Evolutionary conservation across 1,140 invertebrate genomes (phyloP).

Genomic region (Arion vulgaris): DNA sequence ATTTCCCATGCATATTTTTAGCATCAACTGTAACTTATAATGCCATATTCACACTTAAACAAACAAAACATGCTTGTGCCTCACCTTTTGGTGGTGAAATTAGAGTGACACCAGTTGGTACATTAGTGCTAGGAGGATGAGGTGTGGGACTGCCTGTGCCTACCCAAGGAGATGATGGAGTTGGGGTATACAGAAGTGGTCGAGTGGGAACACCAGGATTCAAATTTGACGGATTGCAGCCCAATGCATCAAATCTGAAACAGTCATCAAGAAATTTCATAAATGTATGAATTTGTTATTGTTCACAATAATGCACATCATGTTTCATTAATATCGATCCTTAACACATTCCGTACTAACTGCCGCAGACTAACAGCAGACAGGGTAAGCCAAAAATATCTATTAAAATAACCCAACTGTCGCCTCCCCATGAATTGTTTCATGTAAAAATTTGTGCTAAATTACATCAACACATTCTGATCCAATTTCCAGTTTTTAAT

Average conservation of each 20-base stretch:
- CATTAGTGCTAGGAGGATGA: background rate
- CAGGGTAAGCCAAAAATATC: no score
- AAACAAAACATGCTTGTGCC: background rate
- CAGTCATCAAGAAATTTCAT: no score
- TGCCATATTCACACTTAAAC: no score
- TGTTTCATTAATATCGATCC: no score
- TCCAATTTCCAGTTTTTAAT: no score
- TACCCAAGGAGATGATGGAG: constrained; percentile 20
- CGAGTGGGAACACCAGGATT: background rate
- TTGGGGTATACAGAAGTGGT: background rate
- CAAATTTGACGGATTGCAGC: background rate
- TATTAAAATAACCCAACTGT: no score
- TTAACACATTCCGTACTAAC: no score
- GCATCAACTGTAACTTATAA: no score
- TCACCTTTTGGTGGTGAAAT: background rate
- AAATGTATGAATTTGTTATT: background rate
- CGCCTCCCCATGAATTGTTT: no score
- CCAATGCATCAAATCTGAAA: constrained; percentile 27
- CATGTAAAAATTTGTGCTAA: background rate
- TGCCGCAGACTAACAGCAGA: no score
- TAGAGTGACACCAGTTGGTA: background rate
- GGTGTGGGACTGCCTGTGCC: background rate
- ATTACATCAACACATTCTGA: no score
- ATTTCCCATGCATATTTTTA: no score
- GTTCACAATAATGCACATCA: background rate